A percentile compares a stretch with the other conserved stretches of the same genome.
These are phyloP conservation scores for Chironomus riparius DNA, from an alignment of 2,888 invertebrate genomes.

Conservation along the genomic window DNA sequence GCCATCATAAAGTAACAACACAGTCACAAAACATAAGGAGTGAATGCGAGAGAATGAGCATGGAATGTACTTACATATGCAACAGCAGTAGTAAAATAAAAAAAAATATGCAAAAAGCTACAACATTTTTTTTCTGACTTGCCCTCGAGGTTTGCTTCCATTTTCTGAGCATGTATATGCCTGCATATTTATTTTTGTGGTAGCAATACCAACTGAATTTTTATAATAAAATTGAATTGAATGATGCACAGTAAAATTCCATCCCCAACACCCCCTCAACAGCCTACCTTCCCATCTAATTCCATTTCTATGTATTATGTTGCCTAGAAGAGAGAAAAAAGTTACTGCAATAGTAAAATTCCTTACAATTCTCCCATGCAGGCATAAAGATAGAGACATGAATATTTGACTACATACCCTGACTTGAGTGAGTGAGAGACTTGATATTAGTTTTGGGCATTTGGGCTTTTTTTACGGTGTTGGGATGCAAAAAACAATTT, in stretches of 20 bases:
- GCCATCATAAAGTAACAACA: neutral
- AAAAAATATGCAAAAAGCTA: neutral
- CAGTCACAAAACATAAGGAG: too few relatives aligned
- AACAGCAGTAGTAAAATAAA: neutral
- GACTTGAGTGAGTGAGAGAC: neutral
- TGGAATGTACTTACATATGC: constrained; percentile 2
- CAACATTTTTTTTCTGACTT: neutral
- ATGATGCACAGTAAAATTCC: constrained; percentile 7
- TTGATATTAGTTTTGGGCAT: constrained; percentile 14
- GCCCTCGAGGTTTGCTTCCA: neutral
- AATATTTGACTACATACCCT: constrained; percentile 5
- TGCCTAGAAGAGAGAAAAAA: too few relatives aligned
- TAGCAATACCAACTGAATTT: neutral
- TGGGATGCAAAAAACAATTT: neutral
- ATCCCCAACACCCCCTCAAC: neutral
- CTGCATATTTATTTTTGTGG: neutral
- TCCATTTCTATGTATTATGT: neutral
- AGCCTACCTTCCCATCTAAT: neutral
- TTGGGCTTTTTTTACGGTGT: neutral
- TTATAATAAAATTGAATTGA: neutral
- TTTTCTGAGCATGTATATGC: neutral
- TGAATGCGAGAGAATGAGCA: neutral
- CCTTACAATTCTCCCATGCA: neutral
- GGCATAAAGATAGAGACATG: neutral
- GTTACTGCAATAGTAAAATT: neutral